Conservation (phyloP, 2,113 vertebrate genomes). For the Malurus melanocephalus region DNA sequence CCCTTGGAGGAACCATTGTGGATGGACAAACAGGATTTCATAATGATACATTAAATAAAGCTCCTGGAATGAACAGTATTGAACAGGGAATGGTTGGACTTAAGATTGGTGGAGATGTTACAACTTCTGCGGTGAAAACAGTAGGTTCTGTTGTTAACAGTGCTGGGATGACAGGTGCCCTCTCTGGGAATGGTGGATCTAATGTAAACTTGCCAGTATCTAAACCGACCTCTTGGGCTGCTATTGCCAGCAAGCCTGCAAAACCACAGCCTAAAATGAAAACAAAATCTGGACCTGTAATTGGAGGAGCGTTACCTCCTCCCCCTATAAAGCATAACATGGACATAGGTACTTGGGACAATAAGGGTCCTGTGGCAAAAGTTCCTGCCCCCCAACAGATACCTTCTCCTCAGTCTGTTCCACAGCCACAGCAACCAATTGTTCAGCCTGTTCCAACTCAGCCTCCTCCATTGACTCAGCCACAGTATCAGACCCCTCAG, state of each 20-base stretch:
- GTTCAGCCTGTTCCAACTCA: slow-evolving; percentile 84
- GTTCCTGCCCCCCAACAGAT: slow-evolving; percentile 77
- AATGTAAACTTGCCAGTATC: slow-evolving; percentile 85
- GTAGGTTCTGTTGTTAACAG: slow-evolving; percentile 89
- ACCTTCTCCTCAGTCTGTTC: slow-evolving; percentile 67
- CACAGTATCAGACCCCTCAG: slow-evolving; percentile 84
- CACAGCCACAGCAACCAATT: slow-evolving; percentile 74
- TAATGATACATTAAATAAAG: slow-evolving; percentile 89
- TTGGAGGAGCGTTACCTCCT: slow-evolving; percentile 82
- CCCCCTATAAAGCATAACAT: slow-evolving; percentile 95
- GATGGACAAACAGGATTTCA: slow-evolving; percentile 94
- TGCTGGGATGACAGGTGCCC: slow-evolving; percentile 76
- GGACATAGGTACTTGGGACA: slow-evolving; percentile 97
- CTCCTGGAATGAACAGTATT: slow-evolving; percentile 93
- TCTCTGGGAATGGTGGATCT: slow-evolving; percentile 82
- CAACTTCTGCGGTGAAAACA: slow-evolving; percentile 84
- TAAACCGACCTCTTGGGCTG: slow-evolving; percentile 92
- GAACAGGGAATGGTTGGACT: slow-evolving; percentile 94
- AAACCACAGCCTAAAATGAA: slow-evolving; percentile 90
- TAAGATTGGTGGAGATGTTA: slow-evolving; percentile 87
- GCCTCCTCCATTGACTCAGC: slow-evolving; percentile 78
- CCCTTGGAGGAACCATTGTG: slow-evolving; percentile 89
- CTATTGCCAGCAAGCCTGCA: slow-evolving; percentile 93
- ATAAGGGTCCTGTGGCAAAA: slow-evolving; percentile 88
- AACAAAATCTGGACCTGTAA: slow-evolving; percentile 83